These are phyloP conservation scores for Dromius quadrimaculatus DNA, from an alignment of 2,888 invertebrate genomes.

Conservation along the genomic window DNA sequence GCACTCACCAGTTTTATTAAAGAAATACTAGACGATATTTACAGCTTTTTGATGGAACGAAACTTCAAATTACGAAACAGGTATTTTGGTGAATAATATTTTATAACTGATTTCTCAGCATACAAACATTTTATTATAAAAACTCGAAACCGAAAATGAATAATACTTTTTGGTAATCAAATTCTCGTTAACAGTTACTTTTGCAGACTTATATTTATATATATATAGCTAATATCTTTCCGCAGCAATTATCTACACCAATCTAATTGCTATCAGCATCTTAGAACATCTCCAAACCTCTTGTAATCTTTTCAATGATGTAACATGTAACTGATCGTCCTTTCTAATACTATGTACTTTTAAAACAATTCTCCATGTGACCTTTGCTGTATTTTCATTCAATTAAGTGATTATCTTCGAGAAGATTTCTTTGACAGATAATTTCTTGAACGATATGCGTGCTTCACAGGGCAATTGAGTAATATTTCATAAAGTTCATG, in stretches of 20 bases:
- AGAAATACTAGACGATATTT: too few relatives aligned
- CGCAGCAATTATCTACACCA: neutral
- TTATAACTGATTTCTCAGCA: too few relatives aligned
- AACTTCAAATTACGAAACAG: too few relatives aligned
- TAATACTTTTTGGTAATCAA: neutral
- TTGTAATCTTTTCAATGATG: neutral
- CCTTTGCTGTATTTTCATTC: slow-evolving; percentile 29
- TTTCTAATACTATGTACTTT: neutral
- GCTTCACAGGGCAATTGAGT: slow-evolving; percentile 4
- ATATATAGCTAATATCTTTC: neutral
- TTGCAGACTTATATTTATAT: neutral
- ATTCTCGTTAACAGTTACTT: slow-evolving; percentile 26
- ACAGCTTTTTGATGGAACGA: too few relatives aligned
- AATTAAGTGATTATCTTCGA: slow-evolving; percentile 28
- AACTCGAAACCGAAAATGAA: too few relatives aligned
- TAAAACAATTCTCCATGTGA: slow-evolving; percentile 17
- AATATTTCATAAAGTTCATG: slow-evolving; percentile 37
- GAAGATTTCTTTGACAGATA: slow-evolving; percentile 12
- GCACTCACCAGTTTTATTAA: too few relatives aligned
- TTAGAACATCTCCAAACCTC: neutral
- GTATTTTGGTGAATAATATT: too few relatives aligned
- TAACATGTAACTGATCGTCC: slow-evolving; percentile 3
- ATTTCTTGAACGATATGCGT: slow-evolving; percentile 26
- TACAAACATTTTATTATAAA: too few relatives aligned
- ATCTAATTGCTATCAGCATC: neutral